Percentiles rank a stretch among this genome's conserved stretches.
Evolutionary conservation across 2,888 invertebrate species (phyloP).

Genomic region (Holacanthella duospinosa): DNA sequence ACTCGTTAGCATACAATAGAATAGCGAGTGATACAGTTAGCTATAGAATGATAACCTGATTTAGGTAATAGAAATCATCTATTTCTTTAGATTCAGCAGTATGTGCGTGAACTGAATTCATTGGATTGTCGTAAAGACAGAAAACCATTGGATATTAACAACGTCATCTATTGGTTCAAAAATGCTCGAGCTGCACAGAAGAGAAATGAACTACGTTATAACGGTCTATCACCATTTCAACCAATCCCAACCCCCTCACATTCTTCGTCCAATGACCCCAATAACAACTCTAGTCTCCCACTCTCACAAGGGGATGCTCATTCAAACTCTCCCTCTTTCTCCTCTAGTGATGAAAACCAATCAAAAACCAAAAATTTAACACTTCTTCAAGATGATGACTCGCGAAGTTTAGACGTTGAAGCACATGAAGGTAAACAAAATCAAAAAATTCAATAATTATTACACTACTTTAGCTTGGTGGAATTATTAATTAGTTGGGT

Average conservation of each 20-base stretch:
- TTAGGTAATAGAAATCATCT: background rate
- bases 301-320: constrained; percentile 11
- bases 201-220: constrained; percentile 57
- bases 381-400: background rate
- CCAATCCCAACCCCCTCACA: background rate
- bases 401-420: background rate
- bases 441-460: background rate
- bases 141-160: constrained; percentile 88
- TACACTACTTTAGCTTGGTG: background rate
- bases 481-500: background rate
- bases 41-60: no score
- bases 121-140: constrained; percentile 83
- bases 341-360: constrained; percentile 15
- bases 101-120: constrained; percentile 84
- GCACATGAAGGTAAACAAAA: background rate
- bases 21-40: no score
- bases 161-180: constrained; percentile 96
- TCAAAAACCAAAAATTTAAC: background rate
- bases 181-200: constrained; percentile 54
- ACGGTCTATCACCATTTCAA: constrained; percentile 27
- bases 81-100: constrained; percentile 63
- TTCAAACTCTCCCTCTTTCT: constrained; percentile 27
- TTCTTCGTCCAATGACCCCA: background rate
- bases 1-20: no score
- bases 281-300: background rate